These are phyloP conservation scores for Triops longicaudatus DNA, from an alignment of 1,140 invertebrate species.

Conservation along the genomic window DNA sequence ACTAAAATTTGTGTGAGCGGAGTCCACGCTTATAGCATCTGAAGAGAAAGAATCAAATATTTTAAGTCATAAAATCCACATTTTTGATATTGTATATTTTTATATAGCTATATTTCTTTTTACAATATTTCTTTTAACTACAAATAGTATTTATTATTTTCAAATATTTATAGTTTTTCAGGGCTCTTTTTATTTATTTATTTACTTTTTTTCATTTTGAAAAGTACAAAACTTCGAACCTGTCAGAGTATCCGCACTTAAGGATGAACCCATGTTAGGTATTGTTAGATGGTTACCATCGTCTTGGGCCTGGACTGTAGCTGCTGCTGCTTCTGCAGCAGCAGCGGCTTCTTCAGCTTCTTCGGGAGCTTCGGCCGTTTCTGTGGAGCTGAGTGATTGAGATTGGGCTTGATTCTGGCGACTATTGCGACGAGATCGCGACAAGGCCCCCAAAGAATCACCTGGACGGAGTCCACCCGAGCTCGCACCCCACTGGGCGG, in stretches of 20 bases:
- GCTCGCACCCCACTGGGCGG: slow-evolving; percentile 22
- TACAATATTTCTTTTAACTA: no score
- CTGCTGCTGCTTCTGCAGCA: slow-evolving; percentile 15
- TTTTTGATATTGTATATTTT: no score
- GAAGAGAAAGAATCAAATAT: neutral
- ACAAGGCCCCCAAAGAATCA: slow-evolving; percentile 24
- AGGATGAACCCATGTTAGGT: slow-evolving; percentile 55
- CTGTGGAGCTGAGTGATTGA: neutral
- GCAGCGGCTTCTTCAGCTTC: slow-evolving; percentile 20
- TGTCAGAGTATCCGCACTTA: slow-evolving; percentile 63
- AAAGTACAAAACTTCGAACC: slow-evolving; percentile 42
- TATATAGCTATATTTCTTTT: no score
- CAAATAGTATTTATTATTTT: no score
- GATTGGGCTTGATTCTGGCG: neutral
- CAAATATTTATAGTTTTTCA: no score
- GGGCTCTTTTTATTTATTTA: no score
- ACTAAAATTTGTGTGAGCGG: slow-evolving; percentile 61
- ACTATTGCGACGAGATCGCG: neutral
- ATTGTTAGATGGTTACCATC: slow-evolving; percentile 52
- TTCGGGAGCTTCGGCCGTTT: slow-evolving; percentile 19
- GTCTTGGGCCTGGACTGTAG: slow-evolving; percentile 38
- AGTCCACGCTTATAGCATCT: slow-evolving; percentile 46
- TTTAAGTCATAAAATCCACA: no score
- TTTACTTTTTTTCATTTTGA: neutral
- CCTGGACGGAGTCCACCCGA: slow-evolving; percentile 21